A percentile compares a stretch with the other conserved stretches of the same genome.
Conservation (phyloP, 2,797 vertebrate species). For the Rachycentron canadum region DNA sequence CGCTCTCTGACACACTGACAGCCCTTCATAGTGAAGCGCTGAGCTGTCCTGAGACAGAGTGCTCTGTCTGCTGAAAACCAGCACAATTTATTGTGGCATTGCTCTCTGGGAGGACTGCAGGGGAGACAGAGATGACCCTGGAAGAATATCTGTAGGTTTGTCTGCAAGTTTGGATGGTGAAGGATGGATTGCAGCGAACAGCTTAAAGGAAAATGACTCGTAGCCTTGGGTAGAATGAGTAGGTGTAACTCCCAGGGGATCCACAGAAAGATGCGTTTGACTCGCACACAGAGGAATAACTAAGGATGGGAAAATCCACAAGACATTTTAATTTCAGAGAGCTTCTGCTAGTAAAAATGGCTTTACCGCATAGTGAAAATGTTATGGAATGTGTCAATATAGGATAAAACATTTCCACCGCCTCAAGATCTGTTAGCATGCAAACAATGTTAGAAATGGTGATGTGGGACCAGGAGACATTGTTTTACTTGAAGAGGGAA, state of each 20-base stretch:
- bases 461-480: conserved; percentile 43
- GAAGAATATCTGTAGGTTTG: conserved; percentile 56
- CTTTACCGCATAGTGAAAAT: conserved; percentile 42
- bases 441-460: conserved; percentile 49
- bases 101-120: conserved; percentile 56
- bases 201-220: conserved; percentile 65
- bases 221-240: conserved; percentile 67
- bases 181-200: conserved; percentile 58
- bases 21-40: conserved; percentile 62
- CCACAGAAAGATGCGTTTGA: conserved; percentile 64
- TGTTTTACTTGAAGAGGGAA: conserved; percentile 70
- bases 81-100: conserved; percentile 60
- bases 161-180: conserved; percentile 48
- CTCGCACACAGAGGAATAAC: conserved; percentile 68
- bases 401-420: conserved; percentile 23
- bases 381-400: conserved; percentile 45
- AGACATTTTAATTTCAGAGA: conserved; percentile 67
- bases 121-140: conserved; percentile 55
- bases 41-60: conserved; percentile 71
- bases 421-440: conserved; percentile 56
- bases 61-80: conserved; percentile 57
- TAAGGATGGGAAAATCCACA: conserved; percentile 65
- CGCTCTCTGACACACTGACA: conserved; percentile 67
- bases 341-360: conserved; percentile 34
- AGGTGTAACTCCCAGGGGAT: conserved; percentile 63